A percentile compares a stretch with the other conserved stretches of the same genome.
Evolutionary conservation across 2,797 vertebrate genomes (phyloP).

Genomic region (Sebastes kiyomatsui): DNA sequence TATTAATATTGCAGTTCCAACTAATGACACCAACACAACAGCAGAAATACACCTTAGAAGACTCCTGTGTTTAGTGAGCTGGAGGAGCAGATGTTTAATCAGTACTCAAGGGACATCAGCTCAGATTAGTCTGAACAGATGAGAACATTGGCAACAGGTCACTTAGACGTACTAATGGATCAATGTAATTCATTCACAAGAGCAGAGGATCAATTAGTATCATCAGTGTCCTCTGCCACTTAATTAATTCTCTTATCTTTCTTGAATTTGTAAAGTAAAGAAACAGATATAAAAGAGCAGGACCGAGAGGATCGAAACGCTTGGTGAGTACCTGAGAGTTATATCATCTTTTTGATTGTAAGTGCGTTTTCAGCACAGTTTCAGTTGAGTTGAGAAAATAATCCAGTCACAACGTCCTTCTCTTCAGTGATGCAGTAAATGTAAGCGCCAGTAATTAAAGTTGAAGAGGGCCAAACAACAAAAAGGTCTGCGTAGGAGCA

Average conservation of each 20-base stretch:
- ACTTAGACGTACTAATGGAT: constrained; percentile 36
- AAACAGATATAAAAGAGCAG: not conserved
- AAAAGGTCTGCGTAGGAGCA: not conserved
- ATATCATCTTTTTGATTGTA: not conserved
- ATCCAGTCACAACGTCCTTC: not conserved
- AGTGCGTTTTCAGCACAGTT: not conserved
- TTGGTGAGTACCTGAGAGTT: not conserved
- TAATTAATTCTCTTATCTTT: constrained; percentile 18
- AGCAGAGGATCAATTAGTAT: constrained; percentile 42
- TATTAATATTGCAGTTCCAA: not conserved
- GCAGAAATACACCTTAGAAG: constrained; percentile 1
- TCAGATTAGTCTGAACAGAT: constrained; percentile 50
- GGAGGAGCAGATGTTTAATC: constrained; percentile 50
- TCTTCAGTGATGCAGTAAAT: not conserved
- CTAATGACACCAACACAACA: not conserved
- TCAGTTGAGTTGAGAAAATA: not conserved
- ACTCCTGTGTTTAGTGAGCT: constrained; percentile 15
- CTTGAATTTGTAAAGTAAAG: not conserved
- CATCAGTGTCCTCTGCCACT: not conserved
- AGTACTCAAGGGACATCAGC: constrained; percentile 24
- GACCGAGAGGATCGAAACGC: not conserved
- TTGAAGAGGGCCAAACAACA: not conserved
- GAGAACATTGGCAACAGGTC: constrained; percentile 49
- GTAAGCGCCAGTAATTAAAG: not conserved
- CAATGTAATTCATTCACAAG: constrained; percentile 50